Evolutionary conservation across 2,888 invertebrate genomes (phyloP).

Genomic region (Ormyrus pomaceus): DNA sequence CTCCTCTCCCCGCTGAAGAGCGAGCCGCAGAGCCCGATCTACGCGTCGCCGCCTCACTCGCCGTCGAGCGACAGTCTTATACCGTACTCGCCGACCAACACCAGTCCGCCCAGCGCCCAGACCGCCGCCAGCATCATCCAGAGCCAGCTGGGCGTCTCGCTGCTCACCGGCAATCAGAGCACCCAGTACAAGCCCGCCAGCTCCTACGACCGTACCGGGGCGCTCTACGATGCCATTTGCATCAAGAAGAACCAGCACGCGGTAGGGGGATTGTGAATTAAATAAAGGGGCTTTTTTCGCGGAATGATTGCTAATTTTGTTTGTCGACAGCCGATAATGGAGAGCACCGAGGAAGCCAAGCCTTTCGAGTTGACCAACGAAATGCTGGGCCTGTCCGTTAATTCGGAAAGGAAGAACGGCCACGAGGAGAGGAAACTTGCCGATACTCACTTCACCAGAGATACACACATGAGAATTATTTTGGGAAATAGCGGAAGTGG

Average conservation of each 20-base stretch:
- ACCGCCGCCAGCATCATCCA: conserved; percentile 73
- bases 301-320: neutral
- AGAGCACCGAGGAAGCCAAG: conserved; percentile 67
- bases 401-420: conserved; percentile 57
- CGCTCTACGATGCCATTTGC: conserved; percentile 73
- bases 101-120: conserved; percentile 73
- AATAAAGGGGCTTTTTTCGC: neutral
- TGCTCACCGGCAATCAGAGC: conserved; percentile 71
- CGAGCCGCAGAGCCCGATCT: conserved; percentile 85
- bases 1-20: conserved; percentile 80
- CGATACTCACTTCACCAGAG: conserved; percentile 91
- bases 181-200: conserved; percentile 69
- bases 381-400: conserved; percentile 70
- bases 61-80: conserved; percentile 80
- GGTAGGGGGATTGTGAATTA: conserved; percentile 17
- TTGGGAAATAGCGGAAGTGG: conserved; percentile 79
- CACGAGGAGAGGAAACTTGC: conserved; percentile 76
- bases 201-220: conserved; percentile 69
- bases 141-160: conserved; percentile 72
- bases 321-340: conserved; percentile 65
- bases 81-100: conserved; percentile 74
- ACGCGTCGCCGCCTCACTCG: conserved; percentile 88
- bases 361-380: conserved; percentile 74
- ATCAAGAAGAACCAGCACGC: conserved; percentile 61
- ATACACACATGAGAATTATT: conserved; percentile 94